Base-by-base conservation (phyloP, 1,140 invertebrate genomes). In the Lineus longissimus region DNA sequence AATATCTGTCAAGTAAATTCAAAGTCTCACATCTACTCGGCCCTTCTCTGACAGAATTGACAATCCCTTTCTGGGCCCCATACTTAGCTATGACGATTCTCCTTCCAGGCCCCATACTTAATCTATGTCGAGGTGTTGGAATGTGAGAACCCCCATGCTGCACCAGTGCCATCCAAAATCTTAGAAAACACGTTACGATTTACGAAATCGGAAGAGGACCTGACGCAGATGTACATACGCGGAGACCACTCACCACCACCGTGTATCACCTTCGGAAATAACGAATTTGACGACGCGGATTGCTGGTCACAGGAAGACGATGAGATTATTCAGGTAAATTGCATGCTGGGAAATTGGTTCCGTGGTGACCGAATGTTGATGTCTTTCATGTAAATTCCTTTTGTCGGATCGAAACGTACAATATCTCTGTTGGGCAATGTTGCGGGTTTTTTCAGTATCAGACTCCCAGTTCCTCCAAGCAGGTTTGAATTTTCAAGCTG, bases 71-170 rank as follows among this genome's bases (percentile, higher is more conserved):
- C n/a, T n/a, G n/a, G n/a, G n/a, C n/a, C n/a, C n/a, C n/a, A n/a
- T n/a, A n/a, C n/a, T n/a, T n/a, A n/a, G n/a, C n/a, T n/a, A n/a
- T n/a, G n/a, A n/a, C n/a, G n/a, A n/a, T n/a, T n/a, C n/a, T 51
- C 59, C 51, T 83, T 81, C 30, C 78, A 94, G 90, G 94, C 96
- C 47, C 97, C 97, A 0, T 99, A 96, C 79, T 91, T 98, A 75
- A 91, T 99, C 71, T 99, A 98, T 81, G 91, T 97, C 31, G 97
- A 99, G 84, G 93, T 96, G 2, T 61, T 98, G 17, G 92, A 95
- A 82, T 93, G 96, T 33, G 77, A 78, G 40, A 92, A 97, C 75
- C 86, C 94, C 47, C 69, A 91, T 66, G 88, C 87, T 15, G 89
- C 89, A 17, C 87, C 90, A 17, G 85, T 96, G 55, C 91, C 91